A percentile compares a stretch with the other conserved stretches of the same genome.
These are phyloP conservation scores for Pyxicephalus adspersus DNA, from an alignment of 2,113 vertebrate species.

Conservation along the genomic window DNA sequence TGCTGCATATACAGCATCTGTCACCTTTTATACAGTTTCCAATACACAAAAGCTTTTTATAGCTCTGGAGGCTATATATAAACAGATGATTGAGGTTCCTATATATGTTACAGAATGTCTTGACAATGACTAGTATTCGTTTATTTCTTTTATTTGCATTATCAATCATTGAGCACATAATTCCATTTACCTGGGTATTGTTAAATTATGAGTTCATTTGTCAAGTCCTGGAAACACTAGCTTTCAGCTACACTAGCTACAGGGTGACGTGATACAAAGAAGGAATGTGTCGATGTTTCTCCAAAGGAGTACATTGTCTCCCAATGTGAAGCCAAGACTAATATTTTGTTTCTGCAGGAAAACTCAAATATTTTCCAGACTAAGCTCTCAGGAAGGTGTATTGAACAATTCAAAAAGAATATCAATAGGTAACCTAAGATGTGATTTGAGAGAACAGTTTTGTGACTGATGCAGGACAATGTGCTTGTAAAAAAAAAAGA, in stretches of 20 bases:
- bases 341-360: conserved; percentile 78
- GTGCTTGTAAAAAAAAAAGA: too few species aligned
- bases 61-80: not conserved
- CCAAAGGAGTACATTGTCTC: conserved; percentile 69
- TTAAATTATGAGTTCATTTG: conserved; percentile 62
- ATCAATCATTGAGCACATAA: conserved; percentile 25
- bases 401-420: not conserved
- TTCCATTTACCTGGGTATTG: conserved; percentile 66
- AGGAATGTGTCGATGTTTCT: conserved; percentile 68
- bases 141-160: conserved; percentile 35
- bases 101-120: conserved; percentile 32
- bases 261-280: conserved; percentile 63
- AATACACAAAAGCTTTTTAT: not conserved
- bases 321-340: conserved; percentile 75
- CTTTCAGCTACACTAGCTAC: conserved; percentile 68
- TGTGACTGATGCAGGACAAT: too few species aligned
- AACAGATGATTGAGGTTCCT: not conserved
- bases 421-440: not conserved
- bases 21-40: not conserved
- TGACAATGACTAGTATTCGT: not conserved
- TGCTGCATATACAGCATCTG: not conserved
- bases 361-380: conserved; percentile 72
- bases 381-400: conserved; percentile 61
- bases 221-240: conserved; percentile 65
- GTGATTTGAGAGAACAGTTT: too few species aligned